Evolutionary conservation across 2,888 invertebrate genomes (phyloP), one percentile per base, ranked within the genome.

Genomic region (Microplitis manilae): DNA sequence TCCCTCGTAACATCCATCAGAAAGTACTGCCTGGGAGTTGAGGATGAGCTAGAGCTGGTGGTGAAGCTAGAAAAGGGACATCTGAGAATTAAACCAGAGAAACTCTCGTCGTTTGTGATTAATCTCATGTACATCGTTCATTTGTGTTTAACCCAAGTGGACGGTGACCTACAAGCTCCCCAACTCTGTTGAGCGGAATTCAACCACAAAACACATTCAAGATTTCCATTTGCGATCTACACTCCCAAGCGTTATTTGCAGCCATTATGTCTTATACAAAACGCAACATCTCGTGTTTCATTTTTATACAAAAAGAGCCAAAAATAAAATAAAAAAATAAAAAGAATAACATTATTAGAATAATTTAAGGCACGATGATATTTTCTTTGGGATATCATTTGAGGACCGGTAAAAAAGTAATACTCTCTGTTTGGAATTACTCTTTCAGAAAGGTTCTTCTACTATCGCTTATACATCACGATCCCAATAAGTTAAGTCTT

Each of bases 1-100:
- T 75, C 79, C 79, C 83, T 81, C 83, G 85, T 82, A 80, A 82
- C 77, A 84, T 82, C 84, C 86, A 86, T 87, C 85, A 79, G 79
- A 73, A 79, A 76, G 68, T 75, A 76, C 72, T 73, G 77, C 69
- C 78, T 62, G 76, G 62, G 74, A 64, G 74, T 40, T 30, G 30
- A 30, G 30, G 30, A 30, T 30, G 30, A 68, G 40, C 39, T 30
- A 62, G 39, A 1, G 39, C 73, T 15, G 39, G 67, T 61, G 30
- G 60, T 30, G 38, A 75, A 61, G 67, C 62, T 50, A 50, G 50
- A 50, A 50, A 50, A 50, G 50, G 50, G 13, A 50, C 50, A 50
- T 50, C 50, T 50, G 50, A 30, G 38, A 50, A n/a, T 75, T 73
- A 20, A 41, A 61, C 20, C 62, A 61, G 65, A 38, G 60, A 74